phyloP scores from a whole-genome alignment of 2,113 vertebrate genomes.

The Riparia riparia region DNA sequence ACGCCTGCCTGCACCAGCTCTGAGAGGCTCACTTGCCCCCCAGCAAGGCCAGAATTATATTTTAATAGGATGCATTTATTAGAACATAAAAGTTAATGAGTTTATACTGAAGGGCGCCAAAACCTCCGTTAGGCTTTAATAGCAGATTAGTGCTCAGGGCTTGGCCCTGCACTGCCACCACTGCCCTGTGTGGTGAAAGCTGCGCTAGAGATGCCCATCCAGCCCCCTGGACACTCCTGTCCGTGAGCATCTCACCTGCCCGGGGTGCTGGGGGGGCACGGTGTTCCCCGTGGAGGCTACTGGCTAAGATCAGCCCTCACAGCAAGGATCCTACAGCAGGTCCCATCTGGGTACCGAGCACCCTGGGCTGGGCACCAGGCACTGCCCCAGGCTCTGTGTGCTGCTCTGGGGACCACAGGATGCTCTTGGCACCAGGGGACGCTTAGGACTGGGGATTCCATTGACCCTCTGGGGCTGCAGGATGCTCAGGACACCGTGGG shows the following conservation, averaged over 20 bases:
- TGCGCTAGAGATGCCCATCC: neutral
- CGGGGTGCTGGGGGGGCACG: fast-evolving
- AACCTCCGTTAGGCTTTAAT: slow-evolving; percentile 82
- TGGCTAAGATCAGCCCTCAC: neutral
- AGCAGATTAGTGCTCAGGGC: slow-evolving; percentile 77
- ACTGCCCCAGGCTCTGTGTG: neutral
- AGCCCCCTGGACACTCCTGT: too few relatives aligned
- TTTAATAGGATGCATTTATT: slow-evolving; percentile 86
- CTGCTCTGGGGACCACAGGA: neutral
- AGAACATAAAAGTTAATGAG: slow-evolving; percentile 87
- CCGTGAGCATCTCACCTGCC: neutral
- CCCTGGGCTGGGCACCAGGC: neutral
- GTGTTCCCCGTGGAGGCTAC: fast-evolving
- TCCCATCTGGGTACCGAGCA: neutral
- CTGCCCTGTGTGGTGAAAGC: fast-evolving
- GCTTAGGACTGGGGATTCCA: neutral
- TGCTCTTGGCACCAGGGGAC: fast-evolving
- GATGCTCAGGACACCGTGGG: fast-evolving
- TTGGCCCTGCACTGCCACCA: neutral
- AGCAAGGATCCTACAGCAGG: neutral
- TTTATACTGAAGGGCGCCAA: slow-evolving; percentile 83
- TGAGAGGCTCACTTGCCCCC: slow-evolving; percentile 65
- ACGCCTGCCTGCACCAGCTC: neutral
- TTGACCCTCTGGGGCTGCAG: neutral
- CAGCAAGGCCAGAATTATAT: slow-evolving; percentile 76